phyloP scores from a whole-genome alignment of 2,888 invertebrate species.

The Furcula furcula region DNA sequence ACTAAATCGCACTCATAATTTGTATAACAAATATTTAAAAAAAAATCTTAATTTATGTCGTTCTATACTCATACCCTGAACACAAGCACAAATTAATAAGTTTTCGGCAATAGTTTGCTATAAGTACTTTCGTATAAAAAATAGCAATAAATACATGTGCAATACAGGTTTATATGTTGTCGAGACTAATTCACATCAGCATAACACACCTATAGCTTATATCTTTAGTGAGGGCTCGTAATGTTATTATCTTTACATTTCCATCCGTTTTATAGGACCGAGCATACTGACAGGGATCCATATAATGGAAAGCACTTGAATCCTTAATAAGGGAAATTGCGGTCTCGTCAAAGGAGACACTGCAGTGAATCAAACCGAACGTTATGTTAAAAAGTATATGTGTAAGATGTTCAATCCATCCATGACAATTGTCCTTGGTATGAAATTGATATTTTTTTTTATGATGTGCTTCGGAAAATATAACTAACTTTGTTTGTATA shows the following conservation, averaged over 20 bases:
- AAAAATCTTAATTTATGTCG: not conserved
- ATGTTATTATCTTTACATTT: conserved; percentile 49
- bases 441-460: no score
- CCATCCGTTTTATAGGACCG: conserved; percentile 32
- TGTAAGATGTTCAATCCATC: conserved; percentile 4
- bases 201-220: conserved; percentile 24
- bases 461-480: no score
- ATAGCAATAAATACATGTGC: no score
- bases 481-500: no score
- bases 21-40: not conserved
- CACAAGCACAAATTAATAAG: no score
- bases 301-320: conserved; percentile 46
- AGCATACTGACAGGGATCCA: conserved; percentile 29
- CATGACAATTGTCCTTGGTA: no score
- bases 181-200: no score
- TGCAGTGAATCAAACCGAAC: conserved; percentile 24
- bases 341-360: conserved; percentile 33
- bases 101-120: no score
- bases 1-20: not conserved
- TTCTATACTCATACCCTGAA: no score
- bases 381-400: conserved; percentile 3
- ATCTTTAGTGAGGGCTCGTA: conserved; percentile 25
- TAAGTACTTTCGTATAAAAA: no score
- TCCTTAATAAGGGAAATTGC: conserved; percentile 43
- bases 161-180: no score